Evolutionary conservation across 1,140 invertebrate genomes (phyloP), one percentile per base, ranked within the genome.

Genomic region (Araneus ventricosus): DNA sequence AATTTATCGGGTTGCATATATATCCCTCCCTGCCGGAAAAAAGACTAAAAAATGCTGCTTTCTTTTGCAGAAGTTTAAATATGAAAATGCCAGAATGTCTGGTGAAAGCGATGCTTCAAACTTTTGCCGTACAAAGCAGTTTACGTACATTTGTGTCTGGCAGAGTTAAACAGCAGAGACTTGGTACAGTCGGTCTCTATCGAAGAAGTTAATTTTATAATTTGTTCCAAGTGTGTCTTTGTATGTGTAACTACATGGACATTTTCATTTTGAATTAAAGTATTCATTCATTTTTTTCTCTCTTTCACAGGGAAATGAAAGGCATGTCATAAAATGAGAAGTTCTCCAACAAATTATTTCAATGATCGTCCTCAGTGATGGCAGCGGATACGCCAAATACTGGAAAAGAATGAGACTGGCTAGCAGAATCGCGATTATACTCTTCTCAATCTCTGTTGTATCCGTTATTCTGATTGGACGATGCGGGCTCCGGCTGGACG

Each of bases 401-500:
- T 24, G 22, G 39, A n/a, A 41, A 75, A 93, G 45, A 27, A 94
- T 94, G 95, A 90, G 94, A 92, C 85, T 94, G 57, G 95, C 95
- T 94, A 95, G 95, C n/a, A 94, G 95, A 20, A 92, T 95, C 45
- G 93, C 95, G 10, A 63, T 95, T 10, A 93, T 96, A 39, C 94
- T 96, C 24, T 95, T 95, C 94, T 90, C 94, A 34, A 91, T 95
- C 34, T 95, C 95, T 10, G 94, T 95, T 30, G 92, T 95, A 27
- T 95, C 95, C 30, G 95, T 96, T 94, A 93, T 96, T 34, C 95
- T 95, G 87, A 95, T 96, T 52, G 95, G 95, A 17, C 94, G 95
- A 34, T 96, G 95, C 93, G 95, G 95, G 0, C 90, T 95, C 37
- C 94, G 95, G 63, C 95, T 96, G 80, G 95, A 95, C 59, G 93